Conservation (phyloP, 92 coral and sea anemone genomes). For the Paragorgia papillata region DNA sequence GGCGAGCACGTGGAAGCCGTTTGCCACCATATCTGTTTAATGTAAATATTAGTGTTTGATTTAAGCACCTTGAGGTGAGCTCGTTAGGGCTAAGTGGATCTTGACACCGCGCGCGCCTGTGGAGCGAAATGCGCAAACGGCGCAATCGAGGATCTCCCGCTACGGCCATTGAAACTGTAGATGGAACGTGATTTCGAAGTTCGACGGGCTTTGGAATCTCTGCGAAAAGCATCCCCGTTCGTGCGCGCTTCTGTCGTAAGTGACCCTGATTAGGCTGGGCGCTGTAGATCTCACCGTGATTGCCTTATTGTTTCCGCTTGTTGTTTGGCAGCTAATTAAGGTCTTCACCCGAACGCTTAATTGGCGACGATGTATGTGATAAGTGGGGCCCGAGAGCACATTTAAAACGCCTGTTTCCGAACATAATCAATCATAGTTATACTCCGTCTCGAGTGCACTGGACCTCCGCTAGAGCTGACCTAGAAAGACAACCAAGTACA, state of each 20-base stretch:
- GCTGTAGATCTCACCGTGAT: slow-evolving; percentile 15
- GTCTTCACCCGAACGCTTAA: slow-evolving; percentile 32
- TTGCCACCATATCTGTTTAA: slow-evolving; percentile 32
- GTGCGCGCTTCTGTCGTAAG: no score
- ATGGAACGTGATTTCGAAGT: not conserved
- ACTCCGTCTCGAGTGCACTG: not conserved
- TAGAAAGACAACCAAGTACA: not conserved
- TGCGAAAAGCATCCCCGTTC: no score
- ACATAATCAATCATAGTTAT: slow-evolving; percentile 37
- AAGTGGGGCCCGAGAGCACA: slow-evolving; percentile 44
- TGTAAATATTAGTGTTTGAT: slow-evolving; percentile 17
- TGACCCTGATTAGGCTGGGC: no score
- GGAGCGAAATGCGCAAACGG: not conserved
- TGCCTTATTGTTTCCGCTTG: slow-evolving; percentile 38
- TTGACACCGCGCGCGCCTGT: not conserved
- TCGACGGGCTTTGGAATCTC: not conserved
- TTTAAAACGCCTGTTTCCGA: slow-evolving; percentile 49
- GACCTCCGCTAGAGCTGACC: not conserved
- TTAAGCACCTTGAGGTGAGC: slow-evolving; percentile 28
- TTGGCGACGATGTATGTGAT: slow-evolving; percentile 41
- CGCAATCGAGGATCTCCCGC: slow-evolving; percentile 21
- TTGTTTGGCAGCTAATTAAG: slow-evolving; percentile 42
- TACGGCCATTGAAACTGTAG: slow-evolving; percentile 1
- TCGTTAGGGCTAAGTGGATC: not conserved
- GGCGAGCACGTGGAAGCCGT: slow-evolving; percentile 1